Evolutionary conservation across 1,140 invertebrate genomes (phyloP), one percentile per base, ranked within the genome.

Genomic region (Pseudobourletiella spinata): DNA sequence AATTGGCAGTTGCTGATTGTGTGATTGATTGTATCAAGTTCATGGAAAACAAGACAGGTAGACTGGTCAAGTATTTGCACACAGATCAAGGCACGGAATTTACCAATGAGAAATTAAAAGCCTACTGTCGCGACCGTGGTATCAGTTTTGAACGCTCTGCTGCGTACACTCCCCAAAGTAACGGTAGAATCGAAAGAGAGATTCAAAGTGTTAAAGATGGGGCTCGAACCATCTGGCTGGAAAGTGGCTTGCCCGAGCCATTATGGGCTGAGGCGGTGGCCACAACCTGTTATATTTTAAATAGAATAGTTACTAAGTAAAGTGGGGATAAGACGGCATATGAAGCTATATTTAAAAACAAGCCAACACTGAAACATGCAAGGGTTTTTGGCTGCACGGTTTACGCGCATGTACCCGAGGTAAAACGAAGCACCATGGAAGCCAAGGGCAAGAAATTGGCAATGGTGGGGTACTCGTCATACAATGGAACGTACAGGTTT

Each of bases 121-220:
- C 35, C 35, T 39, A 11, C 35, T 39, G 35, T n/a, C 11, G 35
- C 35, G 6, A 48, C 11, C 18, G 64, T 20, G 78, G 78, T 3
- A 80, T 80, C 60, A 66, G 60, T 16, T 77, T 77, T 72, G 72
- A 79, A 58, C 74, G 71, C 46, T 77, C 75, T 4, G 71, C 77
- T 39, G 72, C 76, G 44, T 72, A 75, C 57, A 78, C 75, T 8
- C 78, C 79, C 55, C 74, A 81, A 64, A 68, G 73, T 70, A 81
- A 81, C 74, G 76, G 77, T 65, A 73, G 79, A 2, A 67, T 77
- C 20, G 78, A 81, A 64, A 66, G 78, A 29, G 75, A 77, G 70
- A 75, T 74, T 59, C 25, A 72, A 18, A 71, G 68, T 0, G 11
- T 73, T 1, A 54, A 68, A 20, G 72, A 75, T 29, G 46, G 39